Evolutionary conservation across 1,140 invertebrate species (phyloP), one percentile per base, ranked within the genome.

Genomic region (Cephus cinctus): DNA sequence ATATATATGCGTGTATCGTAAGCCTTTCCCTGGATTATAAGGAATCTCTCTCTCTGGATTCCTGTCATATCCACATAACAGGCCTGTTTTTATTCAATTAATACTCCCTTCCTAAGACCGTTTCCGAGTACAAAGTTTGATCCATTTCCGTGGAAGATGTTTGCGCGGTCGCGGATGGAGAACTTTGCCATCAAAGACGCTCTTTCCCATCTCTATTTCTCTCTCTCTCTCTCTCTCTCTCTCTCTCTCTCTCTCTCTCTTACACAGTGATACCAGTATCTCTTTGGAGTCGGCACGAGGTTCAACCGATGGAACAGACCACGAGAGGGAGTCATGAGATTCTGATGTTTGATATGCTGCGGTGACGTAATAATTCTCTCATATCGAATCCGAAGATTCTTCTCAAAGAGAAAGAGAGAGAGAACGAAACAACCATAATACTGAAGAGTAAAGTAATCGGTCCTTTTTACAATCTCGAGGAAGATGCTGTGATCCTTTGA

Each of bases 161-260:
- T 67, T 69, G 54, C 59, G 34, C 12, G 52, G 50, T 51, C 51
- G 46, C 50, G 34, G 34, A 35, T 35, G 59, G 59, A 55, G 54
- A 67, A 67, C 67, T 67, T 68, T 59, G 47, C 34, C 59, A 59
- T 65, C 61, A 60, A 61, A 66, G 61, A 61, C 54, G 34, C 22
- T 34, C 16, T 22, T 34, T 14, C 22, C 15, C 16, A 5, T 9
- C 22, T 35, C 20, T 48, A 21, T 11, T 38, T 38, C 25, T 38
- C 34, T 30, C 2, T 20, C 9, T 15, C 12, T 44, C 16, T 15
- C 8, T 25, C 21, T 16, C 4, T 11, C 22, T 27, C 39, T n/a
- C 36, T 3, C 12, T 41, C 27, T 12, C 18, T 18, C 20, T 43
- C 32, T 30, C 41, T 20, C 41, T 18, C 32, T 18, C 30, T 43